Evolutionary conservation across 2,888 invertebrate species (phyloP).

Genomic region (Zonitis immaculata): DNA sequence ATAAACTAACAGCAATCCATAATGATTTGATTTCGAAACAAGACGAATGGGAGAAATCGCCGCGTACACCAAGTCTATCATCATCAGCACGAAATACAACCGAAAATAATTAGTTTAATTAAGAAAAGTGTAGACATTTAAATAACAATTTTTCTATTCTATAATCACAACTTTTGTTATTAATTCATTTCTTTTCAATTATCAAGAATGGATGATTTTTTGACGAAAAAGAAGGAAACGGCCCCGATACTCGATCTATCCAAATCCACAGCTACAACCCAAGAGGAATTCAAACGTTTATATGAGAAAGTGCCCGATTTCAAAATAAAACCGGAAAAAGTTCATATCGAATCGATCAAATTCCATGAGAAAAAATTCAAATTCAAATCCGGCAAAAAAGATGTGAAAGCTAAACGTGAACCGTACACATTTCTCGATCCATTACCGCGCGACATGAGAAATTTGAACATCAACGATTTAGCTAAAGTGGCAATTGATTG

Average conservation of each 20-base stretch:
- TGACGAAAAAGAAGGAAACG: conserved; percentile 80
- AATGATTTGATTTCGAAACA: conserved; percentile 52
- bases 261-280: conserved; percentile 68
- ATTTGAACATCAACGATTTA: conserved; percentile 68
- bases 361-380: conserved; percentile 70
- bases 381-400: conserved; percentile 70
- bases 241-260: conserved; percentile 81
- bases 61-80: conserved; percentile 32
- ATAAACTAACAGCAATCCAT: conserved; percentile 45
- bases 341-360: conserved; percentile 71
- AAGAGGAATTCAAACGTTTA: conserved; percentile 77
- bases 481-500: conserved; percentile 85
- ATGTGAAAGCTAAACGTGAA: conserved; percentile 61
- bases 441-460: conserved; percentile 75
- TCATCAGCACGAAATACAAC: conserved; percentile 15
- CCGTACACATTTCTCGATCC: conserved; percentile 70
- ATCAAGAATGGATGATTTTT: conserved; percentile 76
- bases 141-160: background rate
- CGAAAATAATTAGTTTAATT: conserved; percentile 12
- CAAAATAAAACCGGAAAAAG: conserved; percentile 82
- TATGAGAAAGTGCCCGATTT: conserved; percentile 86
- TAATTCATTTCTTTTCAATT: too few species aligned
- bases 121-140: conserved; percentile 18
- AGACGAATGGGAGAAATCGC: conserved; percentile 51
- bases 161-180: background rate